Evolutionary conservation across 2,113 vertebrate species (phyloP), one percentile per base, ranked within the genome.

Genomic region (Neodontobutis hainanensis): DNA sequence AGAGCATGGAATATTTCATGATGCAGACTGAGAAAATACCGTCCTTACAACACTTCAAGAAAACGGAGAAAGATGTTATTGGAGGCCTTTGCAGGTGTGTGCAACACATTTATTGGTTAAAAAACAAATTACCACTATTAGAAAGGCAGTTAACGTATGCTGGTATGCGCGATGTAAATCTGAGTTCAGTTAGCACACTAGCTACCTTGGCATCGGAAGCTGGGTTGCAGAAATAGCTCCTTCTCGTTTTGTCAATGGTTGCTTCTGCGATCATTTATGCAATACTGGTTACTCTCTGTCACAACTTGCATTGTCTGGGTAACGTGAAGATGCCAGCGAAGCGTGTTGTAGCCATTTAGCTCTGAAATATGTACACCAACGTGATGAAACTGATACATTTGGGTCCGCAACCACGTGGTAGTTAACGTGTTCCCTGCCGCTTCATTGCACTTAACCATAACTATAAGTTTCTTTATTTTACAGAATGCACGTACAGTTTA

Each of bases 1-100:
- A 77, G 88, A 92, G 89, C 92, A 95, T 96, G 95, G 95, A 95
- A 91, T 96, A 95, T 92, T 95, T 95, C 93, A 93, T 95, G 94
- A 94, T 95, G 92, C 94, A 94, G 87, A 91, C 94, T 82, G 94
- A 95, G 88, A 96, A 96, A 93, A 92, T 94, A 72, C 85, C 92
- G 71, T 93, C 91, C 69, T 81, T 95, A 88, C 94, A 95, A 89
- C 94, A 95, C 86, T 95, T 95, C 92, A 95, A 95, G 91, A 95
- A 95, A 91, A 94, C 93, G 76, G 95, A 96, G 88, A 95, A 96
- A 90, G 95, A 95, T 87, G 94, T 96, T 56, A 96, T 95, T 70
- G 95, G 95, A 48, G 95, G 95, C 65, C 94, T 95, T 57, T 95
- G 94, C 92, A 96, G 95, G 94, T 95, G 90, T 79, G 94, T 92